A percentile compares a stretch with the other conserved stretches of the same genome.
These are phyloP conservation scores for Drosophila erecta DNA, from an alignment of 1,140 invertebrate species.

Conservation along the genomic window DNA sequence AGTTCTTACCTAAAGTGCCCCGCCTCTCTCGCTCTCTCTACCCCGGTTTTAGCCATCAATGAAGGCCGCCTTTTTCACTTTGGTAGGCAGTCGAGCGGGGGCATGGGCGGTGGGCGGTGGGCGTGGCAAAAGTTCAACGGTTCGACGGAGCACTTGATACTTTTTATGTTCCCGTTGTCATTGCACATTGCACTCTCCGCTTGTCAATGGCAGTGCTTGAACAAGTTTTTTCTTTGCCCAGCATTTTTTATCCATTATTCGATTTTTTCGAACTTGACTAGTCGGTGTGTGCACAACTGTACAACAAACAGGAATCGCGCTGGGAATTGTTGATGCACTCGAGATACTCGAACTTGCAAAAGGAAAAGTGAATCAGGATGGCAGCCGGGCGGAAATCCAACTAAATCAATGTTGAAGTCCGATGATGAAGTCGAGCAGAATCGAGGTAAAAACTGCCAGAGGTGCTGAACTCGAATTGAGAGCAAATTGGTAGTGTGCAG, in stretches of 20 bases:
- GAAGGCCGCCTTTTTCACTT: constrained; percentile 12
- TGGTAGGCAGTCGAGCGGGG: constrained; percentile 31
- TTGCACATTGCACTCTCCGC: constrained; percentile 42
- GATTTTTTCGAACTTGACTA: constrained; percentile 50
- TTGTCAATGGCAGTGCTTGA: constrained; percentile 38
- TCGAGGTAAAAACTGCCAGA: constrained; percentile 9
- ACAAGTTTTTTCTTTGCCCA: constrained; percentile 44
- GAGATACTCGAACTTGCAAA: constrained; percentile 15
- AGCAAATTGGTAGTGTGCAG: not conserved
- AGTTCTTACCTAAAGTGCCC: not conserved
- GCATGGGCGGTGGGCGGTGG: constrained; percentile 8
- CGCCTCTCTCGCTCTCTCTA: not conserved
- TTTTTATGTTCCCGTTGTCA: constrained; percentile 49
- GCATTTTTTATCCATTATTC: constrained; percentile 23
- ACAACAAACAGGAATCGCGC: constrained; percentile 44
- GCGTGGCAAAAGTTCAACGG: constrained; percentile 47
- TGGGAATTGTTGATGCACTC: constrained; percentile 45
- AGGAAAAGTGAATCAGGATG: constrained; percentile 40
- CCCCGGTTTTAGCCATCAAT: constrained; percentile 27
- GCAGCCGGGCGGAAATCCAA: constrained; percentile 33
- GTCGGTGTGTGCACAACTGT: constrained; percentile 45
- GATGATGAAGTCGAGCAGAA: constrained; percentile 22
- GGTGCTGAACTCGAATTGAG: constrained; percentile 9
- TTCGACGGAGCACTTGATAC: constrained; percentile 45
- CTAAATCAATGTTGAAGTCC: constrained; percentile 40